Percentiles rank a stretch among this genome's conserved stretches.
Evolutionary conservation across 2,797 vertebrate genomes (phyloP).

Genomic region (Cichlasoma orientale): DNA sequence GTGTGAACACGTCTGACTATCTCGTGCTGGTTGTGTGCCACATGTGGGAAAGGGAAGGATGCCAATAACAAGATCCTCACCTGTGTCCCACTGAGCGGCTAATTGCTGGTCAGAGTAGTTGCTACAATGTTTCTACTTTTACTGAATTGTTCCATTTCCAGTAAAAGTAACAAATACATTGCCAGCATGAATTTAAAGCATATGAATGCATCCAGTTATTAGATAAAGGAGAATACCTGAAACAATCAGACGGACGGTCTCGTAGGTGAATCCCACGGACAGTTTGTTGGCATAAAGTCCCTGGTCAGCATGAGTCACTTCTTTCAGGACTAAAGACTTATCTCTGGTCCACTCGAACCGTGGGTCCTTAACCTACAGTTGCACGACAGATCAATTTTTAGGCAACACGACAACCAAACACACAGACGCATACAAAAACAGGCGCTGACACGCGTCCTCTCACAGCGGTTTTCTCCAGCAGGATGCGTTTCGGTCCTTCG

Average conservation of each 20-base stretch:
- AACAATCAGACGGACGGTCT: conserved; percentile 72
- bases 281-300: conserved; percentile 77
- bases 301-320: conserved; percentile 70
- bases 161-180: neutral
- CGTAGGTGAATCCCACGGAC: conserved; percentile 69
- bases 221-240: conserved; percentile 58
- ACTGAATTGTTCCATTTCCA: too few species aligned
- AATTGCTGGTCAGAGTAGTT: neutral
- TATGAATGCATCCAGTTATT: neutral
- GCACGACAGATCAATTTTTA: neutral
- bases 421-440: neutral
- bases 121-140: neutral
- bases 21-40: too few species aligned
- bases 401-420: neutral
- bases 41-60: too few species aligned
- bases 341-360: conserved; percentile 78
- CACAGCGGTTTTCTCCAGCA: conserved; percentile 73
- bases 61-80: too few species aligned
- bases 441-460: conserved; percentile 3
- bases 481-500: conserved; percentile 49
- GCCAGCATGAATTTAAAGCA: neutral
- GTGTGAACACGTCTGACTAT: too few species aligned
- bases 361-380: conserved; percentile 70
- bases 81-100: too few species aligned
- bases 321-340: conserved; percentile 73